Percentiles rank a stretch among this genome's conserved stretches.
phyloP scores from a whole-genome alignment of 2,797 vertebrate genomes.

The Anguilla anguilla region DNA sequence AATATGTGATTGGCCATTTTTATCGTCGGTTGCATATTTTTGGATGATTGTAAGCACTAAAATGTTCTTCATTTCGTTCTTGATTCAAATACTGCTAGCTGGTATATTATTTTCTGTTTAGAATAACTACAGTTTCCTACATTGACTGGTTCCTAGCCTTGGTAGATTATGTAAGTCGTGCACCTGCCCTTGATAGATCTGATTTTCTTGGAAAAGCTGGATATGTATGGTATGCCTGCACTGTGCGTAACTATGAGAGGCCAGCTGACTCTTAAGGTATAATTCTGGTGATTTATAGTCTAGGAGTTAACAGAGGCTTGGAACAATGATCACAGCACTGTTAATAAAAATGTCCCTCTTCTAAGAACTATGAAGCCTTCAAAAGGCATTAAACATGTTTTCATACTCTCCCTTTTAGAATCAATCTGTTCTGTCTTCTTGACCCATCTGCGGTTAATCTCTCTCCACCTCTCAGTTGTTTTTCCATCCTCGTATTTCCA shows the following conservation, averaged over 20 bases:
- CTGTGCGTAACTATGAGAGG: not conserved
- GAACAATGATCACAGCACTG: not conserved
- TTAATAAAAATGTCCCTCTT: not conserved
- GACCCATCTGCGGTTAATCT: not conserved
- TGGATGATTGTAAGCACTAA: not conserved
- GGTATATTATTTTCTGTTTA: not conserved
- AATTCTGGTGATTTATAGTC: not conserved
- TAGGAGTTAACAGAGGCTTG: not conserved
- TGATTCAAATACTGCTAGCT: not conserved
- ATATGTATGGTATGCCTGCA: not conserved
- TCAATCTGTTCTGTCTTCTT: not conserved
- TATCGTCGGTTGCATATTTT: not conserved
- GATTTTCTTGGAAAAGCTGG: not conserved
- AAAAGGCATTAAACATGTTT: not conserved
- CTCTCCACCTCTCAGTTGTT: conserved; percentile 9
- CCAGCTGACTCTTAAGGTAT: not conserved
- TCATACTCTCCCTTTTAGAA: not conserved
- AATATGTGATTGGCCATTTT: not conserved
- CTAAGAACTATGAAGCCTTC: not conserved
- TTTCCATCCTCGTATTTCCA: conserved; percentile 29
- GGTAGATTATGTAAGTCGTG: not conserved
- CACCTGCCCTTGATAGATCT: not conserved
- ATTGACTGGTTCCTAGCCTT: not conserved
- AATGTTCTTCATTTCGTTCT: not conserved
- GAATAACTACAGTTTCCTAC: not conserved